Evolutionary conservation across 2,797 vertebrate species (phyloP), one percentile per base, ranked within the genome.

Genomic region (Potorous gilbertii): DNA sequence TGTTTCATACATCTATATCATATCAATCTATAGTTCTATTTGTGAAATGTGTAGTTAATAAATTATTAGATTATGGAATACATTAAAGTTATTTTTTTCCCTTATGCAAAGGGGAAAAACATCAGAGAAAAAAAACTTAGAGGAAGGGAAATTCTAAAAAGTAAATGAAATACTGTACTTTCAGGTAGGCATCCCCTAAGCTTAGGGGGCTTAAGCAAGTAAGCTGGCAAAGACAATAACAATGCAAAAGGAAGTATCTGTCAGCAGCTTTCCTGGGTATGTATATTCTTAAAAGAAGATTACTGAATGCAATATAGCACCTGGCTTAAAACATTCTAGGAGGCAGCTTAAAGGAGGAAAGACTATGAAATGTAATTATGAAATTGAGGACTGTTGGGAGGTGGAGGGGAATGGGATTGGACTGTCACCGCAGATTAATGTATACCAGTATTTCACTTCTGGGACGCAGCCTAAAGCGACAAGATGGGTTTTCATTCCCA

Each of bases 401-500:
- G 95, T 97, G 91, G 97, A 94, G 95, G 96, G 97, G 95, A 98
- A 96, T n/a, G 55, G 97, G 96, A 97, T 97, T 98, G 96, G 92
- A 97, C 94, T 98, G 97, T 98, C 98, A 98, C 54, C 93, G 98
- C 31, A 98, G 98, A 98, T 98, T 98, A 98, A 98, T 98, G 95
- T 95, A 96, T 95, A 97, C 97, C 91, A 92, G 96, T 94, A 98
- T 98, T 98, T 98, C 97, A 97, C 98, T 98, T 98, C 97, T 98
- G 98, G 97, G 98, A 98, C 91, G 91, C 97, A 97, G 97, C 95
- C 93, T 97, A 97, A 98, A 98, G 97, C 56, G 87, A 98, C 98
- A 98, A 97, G 97, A 98, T 98, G 93, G 95, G 97, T 97, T 98
- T 99, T 98, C 97, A 98, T 98, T 98, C 97, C 97, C 98, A 98